Base-by-base conservation (phyloP, 2,797 vertebrate species). In the Odontamblyopus rebecca region DNA sequence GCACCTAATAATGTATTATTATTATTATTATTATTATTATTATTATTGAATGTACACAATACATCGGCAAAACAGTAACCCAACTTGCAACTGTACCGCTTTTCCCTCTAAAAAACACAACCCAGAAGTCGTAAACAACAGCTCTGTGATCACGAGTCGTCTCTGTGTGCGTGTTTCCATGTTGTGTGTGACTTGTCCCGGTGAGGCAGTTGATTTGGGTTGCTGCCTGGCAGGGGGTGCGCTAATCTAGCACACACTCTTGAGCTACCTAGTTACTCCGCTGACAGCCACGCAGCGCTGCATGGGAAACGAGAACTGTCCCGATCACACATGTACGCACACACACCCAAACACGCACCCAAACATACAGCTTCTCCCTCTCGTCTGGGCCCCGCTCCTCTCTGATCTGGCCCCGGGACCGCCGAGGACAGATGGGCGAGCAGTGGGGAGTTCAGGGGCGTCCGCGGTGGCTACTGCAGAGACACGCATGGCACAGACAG, bases 371-470 rank as follows among this genome's bases (percentile, higher is more conserved):
- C 35, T 8, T 38, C 1, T 38, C 35, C 35, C 35, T 84, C 60
- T 61, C 59, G 87, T 85, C 29, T 57, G 75, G 89, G 85, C 88
- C 71, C 64, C 41, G 76, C 85, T 89, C 85, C 0, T 85, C 84
- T 89, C 87, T 92, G 89, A 90, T 93, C 87, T 91, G 76, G 78
- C 86, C 88, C 82, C 91, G 81, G 86, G 86, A 85, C 84, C 75
- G 75, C 74, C 87, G 79, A 78, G 85, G 91, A 91, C 92, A 94
- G 91, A 93, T 91, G 91, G 92, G 84, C 84, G 87, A 93, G 87
- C 87, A 92, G 91, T 90, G 86, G 88, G 91, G 89, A 90, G 61
- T 63, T 89, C 89, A 12, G 89, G 79, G 82, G 76, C 83, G 82
- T 77, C 78, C 77, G 73, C 87, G 82, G 79, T 70, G 87, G 27